phyloP scores from a whole-genome alignment of 2,888 invertebrate genomes.

The Schizaphis graminum region DNA sequence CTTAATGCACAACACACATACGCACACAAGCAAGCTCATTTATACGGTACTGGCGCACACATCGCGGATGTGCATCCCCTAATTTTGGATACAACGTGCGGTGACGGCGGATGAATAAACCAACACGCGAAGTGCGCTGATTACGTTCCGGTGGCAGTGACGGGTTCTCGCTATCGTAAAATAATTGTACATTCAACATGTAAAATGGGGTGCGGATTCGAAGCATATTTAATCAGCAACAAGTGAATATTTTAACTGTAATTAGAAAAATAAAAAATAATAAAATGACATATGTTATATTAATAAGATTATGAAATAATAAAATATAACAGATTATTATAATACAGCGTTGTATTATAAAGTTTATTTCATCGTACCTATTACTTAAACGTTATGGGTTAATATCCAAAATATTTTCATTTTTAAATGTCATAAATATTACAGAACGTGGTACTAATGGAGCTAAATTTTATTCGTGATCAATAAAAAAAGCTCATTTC shows the following conservation, averaged over 20 bases:
- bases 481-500: neutral
- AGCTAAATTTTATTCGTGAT: neutral
- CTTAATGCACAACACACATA: neutral
- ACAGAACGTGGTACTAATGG: no score
- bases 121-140: conserved; percentile 35
- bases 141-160: neutral
- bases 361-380: neutral
- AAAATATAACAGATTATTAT: neutral
- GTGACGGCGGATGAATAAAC: conserved; percentile 23
- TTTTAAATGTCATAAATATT: no score
- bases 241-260: conserved; percentile 23
- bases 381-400: neutral
- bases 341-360: neutral
- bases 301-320: neutral
- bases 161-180: neutral
- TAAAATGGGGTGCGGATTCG: neutral
- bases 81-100: neutral
- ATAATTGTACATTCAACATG: conserved; percentile 33
- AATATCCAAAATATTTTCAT: no score
- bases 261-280: neutral
- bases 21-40: neutral
- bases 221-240: conserved; percentile 27
- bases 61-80: neutral
- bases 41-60: neutral
- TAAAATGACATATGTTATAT: no score